phyloP scores from a whole-genome alignment of 1,140 invertebrate genomes.

The Papilio glaucus region DNA sequence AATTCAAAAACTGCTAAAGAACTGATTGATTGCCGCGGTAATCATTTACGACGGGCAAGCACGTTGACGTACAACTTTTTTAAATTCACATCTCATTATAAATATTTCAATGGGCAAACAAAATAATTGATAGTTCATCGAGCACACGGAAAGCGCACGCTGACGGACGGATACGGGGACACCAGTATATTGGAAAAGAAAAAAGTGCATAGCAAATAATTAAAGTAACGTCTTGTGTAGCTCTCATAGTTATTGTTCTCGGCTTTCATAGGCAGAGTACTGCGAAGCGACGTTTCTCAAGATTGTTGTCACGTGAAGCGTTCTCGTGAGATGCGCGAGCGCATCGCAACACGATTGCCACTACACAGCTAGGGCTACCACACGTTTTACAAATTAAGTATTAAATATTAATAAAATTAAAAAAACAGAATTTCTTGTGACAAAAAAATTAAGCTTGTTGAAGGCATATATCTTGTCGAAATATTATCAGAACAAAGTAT shows the following conservation, averaged over 20 bases:
- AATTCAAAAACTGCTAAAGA: slow-evolving; percentile 14
- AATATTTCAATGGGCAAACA: slow-evolving; percentile 9
- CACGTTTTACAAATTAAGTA: background rate
- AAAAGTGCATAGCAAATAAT: slow-evolving; percentile 50
- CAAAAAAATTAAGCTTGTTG: no score
- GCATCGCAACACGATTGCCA: slow-evolving; percentile 3
- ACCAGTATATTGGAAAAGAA: no score
- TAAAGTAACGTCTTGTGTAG: slow-evolving; percentile 58
- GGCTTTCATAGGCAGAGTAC: slow-evolving; percentile 67
- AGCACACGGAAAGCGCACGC: slow-evolving; percentile 30
- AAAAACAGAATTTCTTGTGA: no score
- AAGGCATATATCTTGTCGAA: no score
- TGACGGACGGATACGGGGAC: no score
- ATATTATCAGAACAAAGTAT: no score
- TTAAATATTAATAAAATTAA: background rate
- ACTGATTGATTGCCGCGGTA: slow-evolving; percentile 35
- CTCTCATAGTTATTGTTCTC: slow-evolving; percentile 73
- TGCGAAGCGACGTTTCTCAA: slow-evolving; percentile 59
- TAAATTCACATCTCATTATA: slow-evolving; percentile 27
- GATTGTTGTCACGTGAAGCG: slow-evolving; percentile 61
- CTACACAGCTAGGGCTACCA: background rate
- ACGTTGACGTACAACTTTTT: slow-evolving; percentile 16
- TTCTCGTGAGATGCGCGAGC: slow-evolving; percentile 58
- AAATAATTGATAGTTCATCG: slow-evolving; percentile 27
- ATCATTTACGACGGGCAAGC: slow-evolving; percentile 31